phyloP scores from a whole-genome alignment of 1,140 invertebrate genomes.

The Tetramorium simillimum region DNA sequence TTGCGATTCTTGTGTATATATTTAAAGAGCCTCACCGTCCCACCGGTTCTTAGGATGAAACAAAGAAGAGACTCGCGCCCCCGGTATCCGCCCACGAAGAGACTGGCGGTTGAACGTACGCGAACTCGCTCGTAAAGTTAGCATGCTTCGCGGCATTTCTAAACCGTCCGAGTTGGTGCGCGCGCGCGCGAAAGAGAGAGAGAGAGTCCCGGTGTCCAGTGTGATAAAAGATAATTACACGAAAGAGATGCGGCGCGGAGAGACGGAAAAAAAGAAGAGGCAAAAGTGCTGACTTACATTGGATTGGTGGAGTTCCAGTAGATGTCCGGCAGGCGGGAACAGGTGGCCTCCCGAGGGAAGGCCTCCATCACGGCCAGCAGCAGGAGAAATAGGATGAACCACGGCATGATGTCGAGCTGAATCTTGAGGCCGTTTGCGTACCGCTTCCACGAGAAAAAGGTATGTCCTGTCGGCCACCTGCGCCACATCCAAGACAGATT shows the following conservation, averaged over 20 bases:
- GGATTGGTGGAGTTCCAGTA: constrained; percentile 88
- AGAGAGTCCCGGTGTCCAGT: not conserved
- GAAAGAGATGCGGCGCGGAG: not conserved
- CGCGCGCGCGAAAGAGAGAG: not conserved
- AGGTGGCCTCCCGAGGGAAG: constrained; percentile 85
- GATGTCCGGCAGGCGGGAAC: constrained; percentile 86
- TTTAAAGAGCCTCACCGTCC: constrained; percentile 43
- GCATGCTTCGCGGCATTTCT: constrained; percentile 14
- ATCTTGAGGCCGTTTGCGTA: constrained; percentile 82
- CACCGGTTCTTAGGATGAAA: constrained; percentile 15
- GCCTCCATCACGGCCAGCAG: constrained; percentile 86
- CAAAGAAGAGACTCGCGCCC: constrained; percentile 8
- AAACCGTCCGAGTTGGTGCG: not conserved
- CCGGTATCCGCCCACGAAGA: constrained; percentile 6
- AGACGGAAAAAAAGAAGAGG: not conserved
- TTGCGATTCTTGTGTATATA: constrained; percentile 12
- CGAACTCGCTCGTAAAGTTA: constrained; percentile 1
- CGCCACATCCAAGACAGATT: not conserved
- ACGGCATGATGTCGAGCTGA: constrained; percentile 85
- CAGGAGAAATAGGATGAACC: constrained; percentile 86
- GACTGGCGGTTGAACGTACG: not conserved
- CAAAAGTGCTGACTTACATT: constrained; percentile 83
- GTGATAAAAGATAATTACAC: constrained; percentile 57
- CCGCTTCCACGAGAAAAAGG: constrained; percentile 70
- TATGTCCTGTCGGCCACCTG: constrained; percentile 75